These are phyloP conservation scores for Coenonympha arcania DNA, from an alignment of 2,888 invertebrate genomes.

Conservation along the genomic window DNA sequence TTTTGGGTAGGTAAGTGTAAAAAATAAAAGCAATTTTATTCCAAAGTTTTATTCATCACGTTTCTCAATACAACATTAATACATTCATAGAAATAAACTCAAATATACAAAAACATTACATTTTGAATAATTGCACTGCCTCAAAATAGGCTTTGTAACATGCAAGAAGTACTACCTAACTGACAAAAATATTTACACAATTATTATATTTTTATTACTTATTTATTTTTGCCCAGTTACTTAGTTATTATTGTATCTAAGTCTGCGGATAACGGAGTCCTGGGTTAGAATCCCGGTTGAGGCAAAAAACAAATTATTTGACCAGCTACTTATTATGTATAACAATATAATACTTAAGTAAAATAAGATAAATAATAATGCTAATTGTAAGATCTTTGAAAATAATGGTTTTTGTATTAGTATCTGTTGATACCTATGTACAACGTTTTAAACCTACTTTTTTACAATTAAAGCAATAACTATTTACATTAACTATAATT, in stretches of 20 bases:
- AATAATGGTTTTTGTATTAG: too few species aligned
- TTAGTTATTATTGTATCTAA: too few species aligned
- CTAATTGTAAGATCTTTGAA: too few species aligned
- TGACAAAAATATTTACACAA: background rate
- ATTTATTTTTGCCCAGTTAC: too few species aligned
- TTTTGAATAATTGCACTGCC: constrained; percentile 4
- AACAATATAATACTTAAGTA: too few species aligned
- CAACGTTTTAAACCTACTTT: background rate
- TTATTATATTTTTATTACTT: too few species aligned
- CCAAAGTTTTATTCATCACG: constrained; percentile 28
- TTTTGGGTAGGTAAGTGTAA: background rate
- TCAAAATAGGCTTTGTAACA: background rate
- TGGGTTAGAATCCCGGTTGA: too few species aligned
- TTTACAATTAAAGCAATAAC: background rate
- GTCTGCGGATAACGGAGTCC: too few species aligned
- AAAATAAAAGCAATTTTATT: constrained; percentile 10
- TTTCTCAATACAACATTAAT: constrained; percentile 28
- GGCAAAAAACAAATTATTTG: too few species aligned
- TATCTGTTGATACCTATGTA: too few species aligned
- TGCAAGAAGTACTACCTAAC: background rate
- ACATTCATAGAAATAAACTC: constrained; percentile 28
- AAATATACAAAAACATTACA: constrained; percentile 32
- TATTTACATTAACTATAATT: background rate
- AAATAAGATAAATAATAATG: too few species aligned
- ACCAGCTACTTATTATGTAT: too few species aligned